Evolutionary conservation across 2,113 vertebrate species (phyloP).

Genomic region (Cheirogaleus medius): DNA sequence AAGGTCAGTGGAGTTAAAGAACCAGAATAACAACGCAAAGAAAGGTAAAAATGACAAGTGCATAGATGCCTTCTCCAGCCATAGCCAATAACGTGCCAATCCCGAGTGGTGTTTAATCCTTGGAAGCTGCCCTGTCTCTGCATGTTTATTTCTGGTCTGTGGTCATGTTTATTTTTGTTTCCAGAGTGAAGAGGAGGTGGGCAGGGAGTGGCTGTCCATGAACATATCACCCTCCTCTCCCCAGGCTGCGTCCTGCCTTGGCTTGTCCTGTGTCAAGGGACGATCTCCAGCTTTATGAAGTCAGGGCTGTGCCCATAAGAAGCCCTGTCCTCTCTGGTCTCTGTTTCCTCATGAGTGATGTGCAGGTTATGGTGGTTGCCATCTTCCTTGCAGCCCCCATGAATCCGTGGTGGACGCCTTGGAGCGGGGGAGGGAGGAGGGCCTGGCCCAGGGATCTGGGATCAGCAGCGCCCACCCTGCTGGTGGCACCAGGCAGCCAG

Average conservation of each 20-base stretch:
- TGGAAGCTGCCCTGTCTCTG: not conserved
- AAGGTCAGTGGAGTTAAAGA: not conserved
- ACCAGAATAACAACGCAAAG: not conserved
- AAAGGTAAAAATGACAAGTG: not conserved
- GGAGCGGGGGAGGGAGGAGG: not conserved
- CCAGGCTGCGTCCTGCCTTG: not conserved
- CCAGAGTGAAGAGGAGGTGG: not conserved
- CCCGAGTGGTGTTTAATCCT: not conserved
- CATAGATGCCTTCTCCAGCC: not conserved
- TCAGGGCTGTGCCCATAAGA: not conserved
- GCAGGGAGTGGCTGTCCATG: not conserved
- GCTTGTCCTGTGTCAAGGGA: not conserved
- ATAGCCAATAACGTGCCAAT: not conserved
- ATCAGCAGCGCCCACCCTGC: fast-evolving
- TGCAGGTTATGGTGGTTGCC: not conserved
- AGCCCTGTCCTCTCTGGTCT: not conserved
- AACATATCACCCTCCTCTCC: not conserved
- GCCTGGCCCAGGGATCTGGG: not conserved
- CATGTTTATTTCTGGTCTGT: not conserved
- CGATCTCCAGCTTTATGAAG: not conserved
- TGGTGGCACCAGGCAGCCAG: not conserved
- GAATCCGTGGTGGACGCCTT: not conserved
- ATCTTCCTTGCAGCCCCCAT: not conserved
- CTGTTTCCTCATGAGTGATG: not conserved
- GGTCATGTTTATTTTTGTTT: not conserved